Base-by-base conservation (phyloP, 2,888 invertebrate genomes). In the Cartodere bifasciata region DNA sequence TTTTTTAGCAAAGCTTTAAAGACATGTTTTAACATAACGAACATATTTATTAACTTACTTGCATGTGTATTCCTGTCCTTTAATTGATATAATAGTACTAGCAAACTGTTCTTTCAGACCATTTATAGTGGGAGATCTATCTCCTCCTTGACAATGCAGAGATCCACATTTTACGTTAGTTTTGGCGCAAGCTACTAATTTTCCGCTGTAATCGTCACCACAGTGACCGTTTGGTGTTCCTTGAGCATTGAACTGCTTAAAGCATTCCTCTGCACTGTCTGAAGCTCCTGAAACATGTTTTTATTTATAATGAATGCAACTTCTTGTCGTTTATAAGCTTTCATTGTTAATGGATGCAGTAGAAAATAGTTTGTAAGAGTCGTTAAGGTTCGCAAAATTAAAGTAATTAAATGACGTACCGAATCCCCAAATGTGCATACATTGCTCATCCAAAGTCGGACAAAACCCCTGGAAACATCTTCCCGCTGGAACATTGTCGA, bases 151-250 rank as follows among this genome's bases (percentile, higher is more conserved):
- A 58, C 97, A 97, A 56, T 97, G 97, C 39, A 97, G 67, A 2
- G 94, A 82, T 9, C 97, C 97, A 56, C 97, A 97, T 44, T 75
- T 73, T 15, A 91, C 82, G 60, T 97, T 88, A 38, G 59, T 58
- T 22, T 52, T 53, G 35, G 84, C 78, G 60, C 94, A 94, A 61
- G 90, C 92, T 48, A 87, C 67, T 56, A 75, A 87, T 48, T 76
- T 75, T 34, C 63, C 63, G 36, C 64, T 67, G 39, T 59, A 56
- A 50, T 85, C 83, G 41, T 77, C 77, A 23, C 97, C 97, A 57
- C 97, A 97, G 58, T 97, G 92, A 0, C 97, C 97, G 45, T 85
- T 91, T 44, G 87, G 83, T 27, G 87, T 84, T 7, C 97, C 97
- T 52, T 92, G 88, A 0, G 87, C 80, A 60, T 97, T 97, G 65